Percentiles rank a stretch among this genome's conserved stretches.
Conservation (phyloP, 2,888 invertebrate species). For the Sphaerophoria taeniata region DNA sequence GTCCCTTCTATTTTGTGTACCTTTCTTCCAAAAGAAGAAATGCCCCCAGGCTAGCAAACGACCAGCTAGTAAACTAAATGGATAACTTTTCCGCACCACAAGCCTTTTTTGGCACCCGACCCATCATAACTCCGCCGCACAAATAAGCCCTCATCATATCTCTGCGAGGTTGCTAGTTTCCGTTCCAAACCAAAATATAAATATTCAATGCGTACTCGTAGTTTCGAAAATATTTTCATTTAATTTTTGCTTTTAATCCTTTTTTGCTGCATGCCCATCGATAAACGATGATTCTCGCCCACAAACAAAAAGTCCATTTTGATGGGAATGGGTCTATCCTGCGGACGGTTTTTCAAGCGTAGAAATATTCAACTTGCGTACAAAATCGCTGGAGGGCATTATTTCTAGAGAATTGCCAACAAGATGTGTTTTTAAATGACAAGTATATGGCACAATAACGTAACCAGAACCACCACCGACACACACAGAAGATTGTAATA, state of each 20-base stretch:
- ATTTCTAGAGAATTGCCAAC: slow-evolving; percentile 71
- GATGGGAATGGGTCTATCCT: not conserved
- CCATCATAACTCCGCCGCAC: not conserved
- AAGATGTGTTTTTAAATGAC: slow-evolving; percentile 75
- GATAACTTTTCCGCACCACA: slow-evolving; percentile 44
- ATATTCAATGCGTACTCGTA: slow-evolving; percentile 68
- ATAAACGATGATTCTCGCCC: not conserved
- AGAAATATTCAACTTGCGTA: slow-evolving; percentile 64
- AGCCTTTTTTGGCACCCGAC: slow-evolving; percentile 11
- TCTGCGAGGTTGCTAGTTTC: too few relatives aligned
- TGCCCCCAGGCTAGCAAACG: slow-evolving; percentile 16
- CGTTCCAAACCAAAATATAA: slow-evolving; percentile 37
- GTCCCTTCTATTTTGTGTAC: slow-evolving; percentile 7
- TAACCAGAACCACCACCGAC: slow-evolving; percentile 32
- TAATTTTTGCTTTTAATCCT: slow-evolving; percentile 70
- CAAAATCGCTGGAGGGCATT: slow-evolving; percentile 66
- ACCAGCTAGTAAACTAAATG: slow-evolving; percentile 17
- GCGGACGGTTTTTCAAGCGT: slow-evolving; percentile 31
- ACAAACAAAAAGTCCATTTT: slow-evolving; percentile 7
- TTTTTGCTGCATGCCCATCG: slow-evolving; percentile 15
- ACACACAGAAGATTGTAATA: not conserved
- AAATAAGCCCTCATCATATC: slow-evolving; percentile 2
- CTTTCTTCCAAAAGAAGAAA: slow-evolving; percentile 12
- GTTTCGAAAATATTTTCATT: slow-evolving; percentile 72
- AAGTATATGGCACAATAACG: slow-evolving; percentile 62